Percentiles rank a stretch among this genome's conserved stretches.
Conservation (phyloP, 30 jellyfish, hydroid and myxozoan genomes). For the Pelagia noctiluca region DNA sequence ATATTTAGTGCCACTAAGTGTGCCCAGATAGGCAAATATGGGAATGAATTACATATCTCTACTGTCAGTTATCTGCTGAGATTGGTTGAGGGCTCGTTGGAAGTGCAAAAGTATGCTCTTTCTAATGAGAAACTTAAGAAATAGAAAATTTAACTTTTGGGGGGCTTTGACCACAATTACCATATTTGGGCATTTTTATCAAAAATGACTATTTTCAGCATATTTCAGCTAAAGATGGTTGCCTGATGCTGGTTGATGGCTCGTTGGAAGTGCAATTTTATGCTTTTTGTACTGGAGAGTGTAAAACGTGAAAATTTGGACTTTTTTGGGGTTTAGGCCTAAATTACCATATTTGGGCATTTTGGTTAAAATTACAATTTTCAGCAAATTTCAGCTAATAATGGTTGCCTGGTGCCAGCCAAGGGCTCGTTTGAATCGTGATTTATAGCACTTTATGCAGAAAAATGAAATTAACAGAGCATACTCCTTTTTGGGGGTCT, state of each 20-base stretch:
- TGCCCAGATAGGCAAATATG: constrained; percentile 21
- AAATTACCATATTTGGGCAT: constrained; percentile 16
- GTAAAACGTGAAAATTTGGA: background rate
- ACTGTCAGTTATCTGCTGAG: background rate
- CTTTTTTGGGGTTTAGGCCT: background rate
- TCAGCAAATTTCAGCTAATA: constrained; percentile 9
- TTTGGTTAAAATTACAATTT: background rate
- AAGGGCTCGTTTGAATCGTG: background rate
- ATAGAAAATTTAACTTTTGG: no score
- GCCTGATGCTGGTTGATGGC: constrained; percentile 13
- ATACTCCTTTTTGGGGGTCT: no score
- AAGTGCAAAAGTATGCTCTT: no score
- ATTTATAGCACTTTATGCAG: background rate
- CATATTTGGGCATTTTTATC: background rate
- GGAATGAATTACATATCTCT: constrained; percentile 7
- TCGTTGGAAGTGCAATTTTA: constrained; percentile 2
- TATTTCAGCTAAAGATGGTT: background rate
- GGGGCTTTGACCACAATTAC: background rate
- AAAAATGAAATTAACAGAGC: no score
- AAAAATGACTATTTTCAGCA: background rate
- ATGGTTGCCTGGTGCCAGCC: background rate
- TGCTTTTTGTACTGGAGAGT: background rate
- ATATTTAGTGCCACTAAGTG: no score
- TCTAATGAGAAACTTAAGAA: no score
- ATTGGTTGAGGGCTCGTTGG: constrained; percentile 7